Base-by-base conservation (phyloP, 2,888 invertebrate species). In the Temnothorax rugatulus region DNA sequence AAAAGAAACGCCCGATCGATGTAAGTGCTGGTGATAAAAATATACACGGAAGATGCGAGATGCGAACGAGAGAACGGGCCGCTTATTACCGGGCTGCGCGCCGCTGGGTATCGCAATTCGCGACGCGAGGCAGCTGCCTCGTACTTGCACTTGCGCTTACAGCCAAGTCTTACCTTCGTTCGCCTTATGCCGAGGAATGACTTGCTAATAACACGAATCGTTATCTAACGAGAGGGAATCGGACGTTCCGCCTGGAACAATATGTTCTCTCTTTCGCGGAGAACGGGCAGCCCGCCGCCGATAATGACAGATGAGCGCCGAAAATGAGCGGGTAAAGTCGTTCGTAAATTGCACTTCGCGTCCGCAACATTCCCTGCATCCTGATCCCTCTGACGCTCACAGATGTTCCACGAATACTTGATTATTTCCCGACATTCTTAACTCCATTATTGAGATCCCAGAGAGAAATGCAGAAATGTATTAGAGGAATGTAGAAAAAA, bases 201-300 rank as follows among this genome's bases (percentile, higher is more conserved):
- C 88, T 88, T 54, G 84, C 75, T 75, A 86, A 82, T 88, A 85
- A 83, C 68, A 41, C 44, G 77, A 84, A 88, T 88, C 66, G 81
- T 84, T 84, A 76, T 68, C 77, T 64, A 84, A 86, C 73, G 83
- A 86, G 79, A 83, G 86, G 83, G 86, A 88, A 84, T 84, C 64
- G 79, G 44, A 84, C 21, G 82, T 38, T 29, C 41, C 77, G 77
- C 57, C 57, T 13, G 47, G 57, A 84, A 87, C 47, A 63, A 82
- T 76, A 41, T 41, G 15, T 77, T 77, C 77, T 77, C 54, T 29
- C 59, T 44, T 21, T 18, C 54, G n/a, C 47, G 44, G 13, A n/a
- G 59, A 64, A 63, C 63, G 34, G 15, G 15, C 29, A 66, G 52
- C 21, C 18, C 18, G 29, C 18, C 18, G 29, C 29, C 50, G 66